Evolutionary conservation across 2,888 invertebrate species (phyloP).

Genomic region (Anodontia alba): DNA sequence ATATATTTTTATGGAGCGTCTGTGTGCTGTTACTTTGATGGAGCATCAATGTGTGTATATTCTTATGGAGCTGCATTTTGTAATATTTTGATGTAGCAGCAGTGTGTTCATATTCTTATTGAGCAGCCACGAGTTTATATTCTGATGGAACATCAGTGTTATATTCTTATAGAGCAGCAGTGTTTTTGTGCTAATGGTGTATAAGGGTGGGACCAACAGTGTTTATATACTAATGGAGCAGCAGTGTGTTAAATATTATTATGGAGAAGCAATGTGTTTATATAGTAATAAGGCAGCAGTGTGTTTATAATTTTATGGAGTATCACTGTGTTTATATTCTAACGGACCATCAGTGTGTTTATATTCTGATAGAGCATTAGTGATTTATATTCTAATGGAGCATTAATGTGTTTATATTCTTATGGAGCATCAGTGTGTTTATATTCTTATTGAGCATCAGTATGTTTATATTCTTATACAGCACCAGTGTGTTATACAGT

Average conservation of each 20-base stretch:
- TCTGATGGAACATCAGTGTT: too few species aligned
- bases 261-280: too few species aligned
- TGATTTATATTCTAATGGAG: too few species aligned
- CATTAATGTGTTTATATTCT: too few species aligned
- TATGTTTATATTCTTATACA: neutral
- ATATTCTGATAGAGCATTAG: too few species aligned
- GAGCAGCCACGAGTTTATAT: too few species aligned
- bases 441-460: neutral
- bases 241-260: neutral
- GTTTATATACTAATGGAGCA: neutral
- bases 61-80: neutral
- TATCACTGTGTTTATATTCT: neutral
- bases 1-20: too few species aligned
- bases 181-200: neutral
- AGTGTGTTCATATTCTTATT: too few species aligned
- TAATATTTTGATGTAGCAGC: neutral
- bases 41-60: too few species aligned
- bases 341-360: neutral
- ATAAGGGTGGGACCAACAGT: neutral
- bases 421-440: too few species aligned
- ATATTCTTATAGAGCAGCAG: too few species aligned
- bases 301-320: neutral
- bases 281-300: neutral
- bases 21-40: neutral
- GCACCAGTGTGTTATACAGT: neutral